A percentile compares a stretch with the other conserved stretches of the same genome.
phyloP scores from a whole-genome alignment of 2,113 vertebrate genomes.

The Phyllostomus hastatus region DNA sequence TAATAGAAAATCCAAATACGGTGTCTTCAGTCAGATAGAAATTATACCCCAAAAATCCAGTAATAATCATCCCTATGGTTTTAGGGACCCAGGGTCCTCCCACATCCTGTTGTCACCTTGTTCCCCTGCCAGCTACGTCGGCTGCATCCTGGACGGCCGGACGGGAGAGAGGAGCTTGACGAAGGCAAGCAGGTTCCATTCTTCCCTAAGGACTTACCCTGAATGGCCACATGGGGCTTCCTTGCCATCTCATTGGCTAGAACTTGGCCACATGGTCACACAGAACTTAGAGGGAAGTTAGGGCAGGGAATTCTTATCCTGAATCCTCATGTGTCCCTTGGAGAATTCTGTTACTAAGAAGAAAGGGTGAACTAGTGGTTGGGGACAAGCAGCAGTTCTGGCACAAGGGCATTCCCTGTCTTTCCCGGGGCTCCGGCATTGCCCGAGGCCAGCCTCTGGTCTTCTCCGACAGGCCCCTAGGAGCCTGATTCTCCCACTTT shows the following conservation, averaged over 20 bases:
- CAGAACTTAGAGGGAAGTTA: neutral
- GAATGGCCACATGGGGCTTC: fast-evolving
- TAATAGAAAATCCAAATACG: neutral
- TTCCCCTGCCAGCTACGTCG: fast-evolving
- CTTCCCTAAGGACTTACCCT: neutral
- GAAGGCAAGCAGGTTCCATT: neutral
- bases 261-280: neutral
- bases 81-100: neutral
- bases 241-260: neutral
- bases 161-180: neutral
- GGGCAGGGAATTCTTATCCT: neutral
- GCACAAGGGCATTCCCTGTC: neutral
- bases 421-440: neutral
- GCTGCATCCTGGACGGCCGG: neutral
- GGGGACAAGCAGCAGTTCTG: neutral
- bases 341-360: neutral
- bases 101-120: fast-evolving
- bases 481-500: neutral
- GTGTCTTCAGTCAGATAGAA: neutral
- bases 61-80: neutral
- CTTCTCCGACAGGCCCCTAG: neutral
- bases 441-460: neutral
- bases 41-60: neutral
- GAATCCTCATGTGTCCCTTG: neutral
- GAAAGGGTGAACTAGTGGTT: neutral